Evolutionary conservation across 2,888 invertebrate species (phyloP), one percentile per base, ranked within the genome.

Genomic region (Aphodius sticticus): DNA sequence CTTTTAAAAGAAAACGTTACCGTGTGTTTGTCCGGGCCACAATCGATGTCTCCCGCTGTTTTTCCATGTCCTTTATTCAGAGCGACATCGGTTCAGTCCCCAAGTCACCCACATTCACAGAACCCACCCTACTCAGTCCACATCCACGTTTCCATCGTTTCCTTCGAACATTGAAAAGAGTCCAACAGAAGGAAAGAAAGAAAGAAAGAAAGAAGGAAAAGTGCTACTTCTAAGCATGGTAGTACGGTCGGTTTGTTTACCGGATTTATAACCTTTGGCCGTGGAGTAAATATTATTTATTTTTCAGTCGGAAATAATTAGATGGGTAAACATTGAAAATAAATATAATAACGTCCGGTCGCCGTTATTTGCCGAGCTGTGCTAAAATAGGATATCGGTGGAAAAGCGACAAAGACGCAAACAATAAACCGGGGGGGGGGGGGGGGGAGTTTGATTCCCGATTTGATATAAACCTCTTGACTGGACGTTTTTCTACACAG

Each of bases 21-120:
- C 53, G 53, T 53, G 53, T 53, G 53, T 53, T 53, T 53, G 53
- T 12, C 53, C 12, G 53, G 53, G 53, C 53, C 9, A 53, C 53
- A 53, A 53, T 53, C 53, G 53, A 53, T 53, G 53, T 53, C 53
- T 53, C 53, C 53, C 53, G 53, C 9, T 53, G 53, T 53, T 53
- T 53, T 53, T 53, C 53, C 53, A 53, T 53, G 53, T 53, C 53
- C 53, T 53, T 53, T 53, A 53, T 53, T 53, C 53, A 53, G 53
- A 53, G 12, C 53, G 53, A 53, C 53, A 53, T 53, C 53, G 53
- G 53, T 53, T 53, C 9, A 53, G 53, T 12, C 53, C 12, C 53
- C 53, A 53, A 53, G 53, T 53, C 12, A 5, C 53, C 53, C 53
- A 53, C 26, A 26, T 26, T 26, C 26, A 26, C 26, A 26, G 26